Evolutionary conservation across 2,113 vertebrate species (phyloP), one percentile per base, ranked within the genome.

Genomic region (Vireo altiloquus): DNA sequence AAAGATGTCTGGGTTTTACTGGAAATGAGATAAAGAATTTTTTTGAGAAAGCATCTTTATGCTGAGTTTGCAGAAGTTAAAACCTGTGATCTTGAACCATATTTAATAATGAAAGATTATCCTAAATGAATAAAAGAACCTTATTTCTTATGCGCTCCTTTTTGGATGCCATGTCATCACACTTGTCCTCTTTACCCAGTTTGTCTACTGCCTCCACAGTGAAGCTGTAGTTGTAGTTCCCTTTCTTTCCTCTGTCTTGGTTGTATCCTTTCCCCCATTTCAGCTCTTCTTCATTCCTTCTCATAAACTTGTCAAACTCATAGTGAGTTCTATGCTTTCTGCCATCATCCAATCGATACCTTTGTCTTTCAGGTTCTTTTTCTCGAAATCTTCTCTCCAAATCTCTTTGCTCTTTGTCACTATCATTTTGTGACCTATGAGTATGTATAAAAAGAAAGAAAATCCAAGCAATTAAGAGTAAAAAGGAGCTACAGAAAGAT

Each of bases 91-190:
- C 93, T 80, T 52, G 71, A 95, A 84, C 57, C 68, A 68, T 46
- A 91, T 92, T 94, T 93, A 92, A 87, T 95, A 96, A 94, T 89
- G 93, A 97, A 93, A 97, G 85, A 90, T 96, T 90, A 96, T 97
- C 97, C 97, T 97, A 96, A 94, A 95, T 94, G 92, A 97, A 96
- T 94, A 95, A 95, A 96, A 97, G 95, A 98, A 99, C 98, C 99
- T 99, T 99, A 98, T 99, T 99, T 98, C 98, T 98, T 97, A 98
- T 98, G 95, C 98, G 98, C 91, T 99, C 99, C 98, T 98, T 99
- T 97, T 98, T 98, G 97, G 98, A 98, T 95, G 98, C 98, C 96
- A 97, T 97, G 78, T 98, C 98, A 71, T 99, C 98, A 92, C 96
- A 97, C 96, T 98, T 98, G 97, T 99, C 98, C 91, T 99, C 99